Conservation (phyloP, 2,113 vertebrate genomes). For the Canis aureus region DNA sequence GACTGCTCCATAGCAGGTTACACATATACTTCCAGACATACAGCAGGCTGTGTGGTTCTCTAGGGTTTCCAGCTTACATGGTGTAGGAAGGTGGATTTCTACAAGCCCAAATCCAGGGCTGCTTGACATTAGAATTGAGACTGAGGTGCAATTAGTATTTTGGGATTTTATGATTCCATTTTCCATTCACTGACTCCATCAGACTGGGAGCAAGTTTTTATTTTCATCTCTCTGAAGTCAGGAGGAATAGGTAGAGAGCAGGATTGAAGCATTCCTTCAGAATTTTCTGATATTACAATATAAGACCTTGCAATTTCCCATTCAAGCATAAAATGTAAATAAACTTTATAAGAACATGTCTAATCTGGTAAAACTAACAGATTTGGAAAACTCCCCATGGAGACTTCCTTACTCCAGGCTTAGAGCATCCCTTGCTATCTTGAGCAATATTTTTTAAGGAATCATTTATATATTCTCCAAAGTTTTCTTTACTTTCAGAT, state of each 20-base stretch:
- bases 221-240: background rate
- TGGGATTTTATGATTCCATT: background rate
- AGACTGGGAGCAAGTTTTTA: background rate
- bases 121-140: background rate
- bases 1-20: accelerated
- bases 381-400: background rate
- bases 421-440: background rate
- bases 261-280: background rate
- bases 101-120: background rate
- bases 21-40: too few species aligned
- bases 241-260: background rate
- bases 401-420: background rate
- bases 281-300: background rate
- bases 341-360: background rate
- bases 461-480: background rate
- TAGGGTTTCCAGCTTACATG: background rate
- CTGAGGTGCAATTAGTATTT: background rate
- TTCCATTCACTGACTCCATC: background rate
- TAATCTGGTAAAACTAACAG: background rate
- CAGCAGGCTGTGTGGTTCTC: too few species aligned
- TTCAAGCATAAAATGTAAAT: background rate
- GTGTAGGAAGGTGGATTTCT: background rate
- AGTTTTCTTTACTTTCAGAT: background rate
- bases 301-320: background rate
- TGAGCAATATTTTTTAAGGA: background rate